A percentile compares a stretch with the other conserved stretches of the same genome.
These are phyloP conservation scores for Hypselothyrea guttata DNA, from an alignment of 2,888 invertebrate genomes.

Conservation along the genomic window DNA sequence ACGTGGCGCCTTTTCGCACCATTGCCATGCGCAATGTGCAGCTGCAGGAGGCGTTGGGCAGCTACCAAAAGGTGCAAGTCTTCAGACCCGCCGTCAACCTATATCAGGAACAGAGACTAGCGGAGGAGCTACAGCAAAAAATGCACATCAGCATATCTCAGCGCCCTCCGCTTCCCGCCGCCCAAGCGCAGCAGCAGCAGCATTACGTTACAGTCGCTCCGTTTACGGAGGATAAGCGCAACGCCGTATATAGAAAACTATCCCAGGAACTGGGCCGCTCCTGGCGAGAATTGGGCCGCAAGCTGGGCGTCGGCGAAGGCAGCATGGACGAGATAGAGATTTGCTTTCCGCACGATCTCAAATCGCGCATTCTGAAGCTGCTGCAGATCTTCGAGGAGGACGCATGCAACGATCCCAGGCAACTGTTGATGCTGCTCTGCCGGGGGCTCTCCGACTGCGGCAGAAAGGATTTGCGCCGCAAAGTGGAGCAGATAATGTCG, in stretches of 20 bases:
- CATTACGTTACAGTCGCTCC: slow-evolving; percentile 25
- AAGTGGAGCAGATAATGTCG: slow-evolving; percentile 52
- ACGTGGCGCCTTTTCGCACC: slow-evolving; percentile 61
- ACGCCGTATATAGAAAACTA: slow-evolving; percentile 73
- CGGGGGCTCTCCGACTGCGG: slow-evolving; percentile 43
- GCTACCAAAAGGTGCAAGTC: slow-evolving; percentile 35
- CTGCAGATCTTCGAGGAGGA: slow-evolving; percentile 78
- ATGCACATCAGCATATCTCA: slow-evolving; percentile 34
- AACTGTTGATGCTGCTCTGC: slow-evolving; percentile 35
- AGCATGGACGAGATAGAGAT: slow-evolving; percentile 76
- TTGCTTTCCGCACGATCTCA: slow-evolving; percentile 67
- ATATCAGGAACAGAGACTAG: slow-evolving; percentile 65
- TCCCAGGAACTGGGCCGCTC: slow-evolving; percentile 75
- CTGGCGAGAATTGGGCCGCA: slow-evolving; percentile 79
- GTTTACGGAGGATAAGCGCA: slow-evolving; percentile 68
- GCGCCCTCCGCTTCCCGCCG: not conserved
- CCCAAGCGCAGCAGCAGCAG: too few relatives aligned
- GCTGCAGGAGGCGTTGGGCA: slow-evolving; percentile 48
- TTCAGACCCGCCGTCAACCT: slow-evolving; percentile 27
- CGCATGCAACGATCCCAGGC: slow-evolving; percentile 52
- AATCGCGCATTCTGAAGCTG: slow-evolving; percentile 72
- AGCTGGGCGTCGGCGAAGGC: slow-evolving; percentile 75
- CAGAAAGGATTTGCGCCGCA: slow-evolving; percentile 71
- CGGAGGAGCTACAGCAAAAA: slow-evolving; percentile 54
- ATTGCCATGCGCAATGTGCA: slow-evolving; percentile 43